Conservation (phyloP, 2,113 vertebrate species). For the Spea bombifrons region DNA sequence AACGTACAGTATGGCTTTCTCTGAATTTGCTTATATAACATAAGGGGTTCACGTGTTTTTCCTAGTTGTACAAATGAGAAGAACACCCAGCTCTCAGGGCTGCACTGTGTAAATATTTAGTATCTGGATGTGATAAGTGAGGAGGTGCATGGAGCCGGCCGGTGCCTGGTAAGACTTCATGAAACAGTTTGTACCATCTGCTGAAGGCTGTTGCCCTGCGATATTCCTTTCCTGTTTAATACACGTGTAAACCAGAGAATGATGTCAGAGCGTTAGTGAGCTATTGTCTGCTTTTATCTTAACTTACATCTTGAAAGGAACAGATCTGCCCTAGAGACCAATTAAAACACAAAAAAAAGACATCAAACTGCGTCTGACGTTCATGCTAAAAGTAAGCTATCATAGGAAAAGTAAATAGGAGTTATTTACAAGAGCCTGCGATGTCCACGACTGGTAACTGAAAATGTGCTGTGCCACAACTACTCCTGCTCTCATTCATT, state of each 20-base stretch:
- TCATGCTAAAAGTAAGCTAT: too few species aligned
- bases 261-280: conserved; percentile 12
- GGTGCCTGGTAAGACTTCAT: conserved; percentile 14
- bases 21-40: too few species aligned
- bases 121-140: conserved; percentile 25
- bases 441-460: too few species aligned
- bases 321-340: not conserved
- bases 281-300: conserved; percentile 31
- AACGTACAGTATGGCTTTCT: too few species aligned
- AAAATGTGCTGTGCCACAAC: too few species aligned
- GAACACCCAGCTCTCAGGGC: conserved; percentile 42
- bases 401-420: too few species aligned
- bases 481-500: too few species aligned
- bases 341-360: conserved; percentile 2
- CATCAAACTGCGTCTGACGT: not conserved
- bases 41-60: not conserved
- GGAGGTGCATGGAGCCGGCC: conserved; percentile 13
- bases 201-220: not conserved
- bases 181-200: not conserved
- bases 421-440: too few species aligned
- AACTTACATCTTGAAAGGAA: conserved; percentile 16
- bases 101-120: conserved; percentile 41
- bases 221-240: conserved; percentile 7
- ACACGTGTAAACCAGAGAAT: conserved; percentile 23
- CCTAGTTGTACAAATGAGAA: conserved; percentile 36